Conservation (phyloP, 2,113 vertebrate species). For the Bufo bufo region DNA sequence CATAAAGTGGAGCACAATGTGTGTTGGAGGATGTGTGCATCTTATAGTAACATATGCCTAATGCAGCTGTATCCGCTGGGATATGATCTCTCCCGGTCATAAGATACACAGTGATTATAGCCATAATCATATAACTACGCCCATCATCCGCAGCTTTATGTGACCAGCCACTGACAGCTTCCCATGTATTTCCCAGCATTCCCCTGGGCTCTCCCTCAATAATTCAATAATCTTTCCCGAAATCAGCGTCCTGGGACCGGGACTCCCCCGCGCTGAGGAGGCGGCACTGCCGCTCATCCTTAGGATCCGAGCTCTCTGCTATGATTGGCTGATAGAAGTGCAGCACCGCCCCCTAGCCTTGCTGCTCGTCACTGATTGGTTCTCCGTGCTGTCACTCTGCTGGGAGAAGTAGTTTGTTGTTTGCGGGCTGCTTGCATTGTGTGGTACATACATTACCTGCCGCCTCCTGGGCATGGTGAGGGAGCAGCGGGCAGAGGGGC, state of each 20-base stretch:
- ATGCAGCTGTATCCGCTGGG: no score
- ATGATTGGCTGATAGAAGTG: neutral
- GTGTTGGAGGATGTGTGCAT: no score
- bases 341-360: neutral
- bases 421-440: constrained; percentile 19
- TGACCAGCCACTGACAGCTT: neutral
- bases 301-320: neutral
- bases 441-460: neutral
- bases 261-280: neutral
- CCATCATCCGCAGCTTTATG: neutral
- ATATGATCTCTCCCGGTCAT: no score
- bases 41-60: no score
- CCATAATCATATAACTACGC: no score
- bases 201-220: constrained; percentile 3
- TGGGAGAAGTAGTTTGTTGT: constrained; percentile 50
- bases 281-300: neutral
- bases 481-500: neutral
- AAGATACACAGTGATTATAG: no score
- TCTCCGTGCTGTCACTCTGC: constrained; percentile 5
- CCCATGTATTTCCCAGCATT: neutral
- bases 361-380: neutral
- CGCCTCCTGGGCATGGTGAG: neutral
- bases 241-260: constrained; percentile 23
- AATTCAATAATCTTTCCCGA: neutral
- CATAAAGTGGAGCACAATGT: no score